Percentiles rank a stretch among this genome's conserved stretches.
These are phyloP conservation scores for Collichthys lucidus DNA, from an alignment of 2,113 vertebrate species.

Conservation along the genomic window DNA sequence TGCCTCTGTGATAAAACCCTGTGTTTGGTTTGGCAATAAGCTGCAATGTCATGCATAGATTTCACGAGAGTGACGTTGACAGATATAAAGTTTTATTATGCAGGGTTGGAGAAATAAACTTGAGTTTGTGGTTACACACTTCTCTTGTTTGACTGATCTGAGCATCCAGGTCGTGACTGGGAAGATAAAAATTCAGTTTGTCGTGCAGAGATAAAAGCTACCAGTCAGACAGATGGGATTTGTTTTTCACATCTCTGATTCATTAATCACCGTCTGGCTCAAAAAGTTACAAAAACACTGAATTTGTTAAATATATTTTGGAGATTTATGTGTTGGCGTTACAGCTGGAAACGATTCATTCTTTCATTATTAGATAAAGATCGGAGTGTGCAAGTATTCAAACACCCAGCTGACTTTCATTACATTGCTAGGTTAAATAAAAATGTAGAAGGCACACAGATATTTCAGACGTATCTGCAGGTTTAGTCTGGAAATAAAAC, in stretches of 20 bases:
- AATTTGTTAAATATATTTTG: not conserved
- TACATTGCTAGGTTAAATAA: not conserved
- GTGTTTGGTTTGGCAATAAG: not conserved
- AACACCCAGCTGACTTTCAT: not conserved
- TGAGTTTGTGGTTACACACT: not conserved
- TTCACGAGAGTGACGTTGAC: not conserved
- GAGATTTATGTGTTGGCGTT: not conserved
- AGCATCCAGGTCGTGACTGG: not conserved
- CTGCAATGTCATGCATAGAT: not conserved
- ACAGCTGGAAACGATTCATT: not conserved
- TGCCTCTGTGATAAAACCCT: not conserved
- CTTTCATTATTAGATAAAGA: not conserved
- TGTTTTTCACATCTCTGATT: too few species aligned
- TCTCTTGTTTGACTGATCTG: not conserved
- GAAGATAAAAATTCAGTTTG: not conserved
- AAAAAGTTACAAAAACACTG: not conserved
- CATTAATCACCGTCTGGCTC: too few species aligned
- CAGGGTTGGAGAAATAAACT: not conserved
- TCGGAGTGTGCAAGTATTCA: not conserved
- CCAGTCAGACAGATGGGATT: not conserved
- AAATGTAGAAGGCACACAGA: not conserved
- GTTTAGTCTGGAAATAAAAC: not conserved
- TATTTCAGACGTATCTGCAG: constrained; percentile 1
- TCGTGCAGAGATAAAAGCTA: not conserved
- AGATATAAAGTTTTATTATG: not conserved